Evolutionary conservation across 2,888 invertebrate species (phyloP).

Genomic region (Leucophenga montana): DNA sequence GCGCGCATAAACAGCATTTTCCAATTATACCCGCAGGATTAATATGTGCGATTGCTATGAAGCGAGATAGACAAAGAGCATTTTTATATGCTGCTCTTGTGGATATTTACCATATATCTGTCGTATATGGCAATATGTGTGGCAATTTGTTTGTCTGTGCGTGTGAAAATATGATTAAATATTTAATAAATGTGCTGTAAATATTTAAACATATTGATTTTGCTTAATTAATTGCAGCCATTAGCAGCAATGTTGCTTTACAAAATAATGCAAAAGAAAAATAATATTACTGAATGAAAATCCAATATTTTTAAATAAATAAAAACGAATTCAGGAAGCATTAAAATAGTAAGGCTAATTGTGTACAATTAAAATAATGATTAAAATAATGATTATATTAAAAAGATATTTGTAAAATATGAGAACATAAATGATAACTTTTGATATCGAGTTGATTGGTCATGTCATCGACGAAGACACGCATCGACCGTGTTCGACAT

Average conservation of each 20-base stretch:
- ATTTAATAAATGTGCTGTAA: slow-evolving; percentile 20
- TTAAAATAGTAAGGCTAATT: too few relatives aligned
- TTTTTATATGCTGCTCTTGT: too few relatives aligned
- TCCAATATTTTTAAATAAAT: neutral
- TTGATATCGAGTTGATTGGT: too few relatives aligned
- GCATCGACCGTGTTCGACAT: too few relatives aligned
- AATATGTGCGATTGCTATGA: neutral
- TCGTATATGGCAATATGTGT: too few relatives aligned
- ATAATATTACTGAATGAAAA: neutral
- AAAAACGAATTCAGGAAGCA: neutral
- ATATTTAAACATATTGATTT: slow-evolving; percentile 24
- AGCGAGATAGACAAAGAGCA: too few relatives aligned
- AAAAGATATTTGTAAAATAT: too few relatives aligned
- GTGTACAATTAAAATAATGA: too few relatives aligned
- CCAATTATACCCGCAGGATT: slow-evolving; percentile 46
- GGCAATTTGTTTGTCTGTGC: neutral
- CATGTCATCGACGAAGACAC: too few relatives aligned
- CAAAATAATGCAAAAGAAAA: neutral
- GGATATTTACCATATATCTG: too few relatives aligned
- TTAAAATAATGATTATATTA: too few relatives aligned
- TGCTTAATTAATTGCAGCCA: slow-evolving; percentile 18
- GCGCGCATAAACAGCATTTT: slow-evolving; percentile 43
- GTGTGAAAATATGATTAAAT: slow-evolving; percentile 25
- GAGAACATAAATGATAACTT: too few relatives aligned
- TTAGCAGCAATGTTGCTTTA: neutral